Base-by-base conservation (phyloP, 2,113 vertebrate species). In the Lycocorax pyrrhopterus region DNA sequence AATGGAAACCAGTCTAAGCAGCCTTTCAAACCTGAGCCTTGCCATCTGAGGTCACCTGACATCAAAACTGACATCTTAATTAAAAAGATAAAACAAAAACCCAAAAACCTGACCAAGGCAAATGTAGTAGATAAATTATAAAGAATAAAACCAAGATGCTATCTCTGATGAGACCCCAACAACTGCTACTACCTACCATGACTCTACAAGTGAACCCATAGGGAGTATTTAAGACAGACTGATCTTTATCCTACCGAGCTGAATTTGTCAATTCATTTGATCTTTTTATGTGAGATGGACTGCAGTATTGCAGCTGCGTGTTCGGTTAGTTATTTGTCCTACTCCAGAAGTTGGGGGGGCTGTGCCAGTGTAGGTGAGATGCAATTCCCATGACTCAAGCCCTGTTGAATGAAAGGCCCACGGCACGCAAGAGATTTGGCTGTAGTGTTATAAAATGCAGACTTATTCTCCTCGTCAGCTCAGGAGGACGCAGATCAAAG, bases 401-500 rank as follows among this genome's bases (percentile, higher is more conserved):
- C 32, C 13, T 52, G 1, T 2, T 44, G 56, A 90, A 63, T 1
- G 8, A 47, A n/a, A 77, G 6, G 3, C 44, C 17, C 52, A 4
- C 15, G 66, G 32, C 27, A 27, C 23, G 16, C 17, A 51, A 53
- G 33, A 33, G 43, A 52, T 81, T 80, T 88, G 56, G 6, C 30
- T 5, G 2, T 20, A 74, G 41, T 19, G 32, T 52, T 88, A 53
- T 78, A 68, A 90, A 93, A 94, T 80, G 47, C 20, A 90, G 41
- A 37, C n/a, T 75, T 82, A 23, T 13, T 83, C 35, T 33, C 20
- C 23, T 94, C 76, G 39, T 78, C 60, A 84, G 32, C 26, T 79
- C 29, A 62, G 12, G 41, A 86, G 47, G 73, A 68, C 72, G n/a
- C 56, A 93, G 76, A 90, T 88, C 79, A 90, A 92, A 94, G 82